phyloP scores from a whole-genome alignment of 2,888 invertebrate genomes.

The Hyposoter dolosus region DNA sequence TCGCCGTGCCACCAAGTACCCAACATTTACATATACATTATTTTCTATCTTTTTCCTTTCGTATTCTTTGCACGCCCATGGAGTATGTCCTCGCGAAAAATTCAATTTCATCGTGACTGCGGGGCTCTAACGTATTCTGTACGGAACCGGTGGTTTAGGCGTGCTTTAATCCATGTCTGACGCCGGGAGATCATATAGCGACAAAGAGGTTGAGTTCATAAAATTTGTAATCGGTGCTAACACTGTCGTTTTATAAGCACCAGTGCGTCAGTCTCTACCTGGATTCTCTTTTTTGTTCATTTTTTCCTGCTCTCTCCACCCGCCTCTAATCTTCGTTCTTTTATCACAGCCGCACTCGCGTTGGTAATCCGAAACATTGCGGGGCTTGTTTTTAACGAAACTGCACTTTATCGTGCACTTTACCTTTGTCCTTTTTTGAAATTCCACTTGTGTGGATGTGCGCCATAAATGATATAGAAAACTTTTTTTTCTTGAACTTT shows the following conservation, averaged over 20 bases:
- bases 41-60: constrained; percentile 10
- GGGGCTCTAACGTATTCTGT: constrained; percentile 41
- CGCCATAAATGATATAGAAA: background rate
- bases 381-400: background rate
- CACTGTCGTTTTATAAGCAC: constrained; percentile 41
- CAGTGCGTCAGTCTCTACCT: background rate
- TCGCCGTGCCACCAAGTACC: constrained; percentile 38
- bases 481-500: no score
- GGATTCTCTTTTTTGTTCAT: background rate
- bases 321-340: constrained; percentile 1
- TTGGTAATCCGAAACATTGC: constrained; percentile 22
- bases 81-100: constrained; percentile 69
- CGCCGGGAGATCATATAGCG: constrained; percentile 1
- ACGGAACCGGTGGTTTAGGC: constrained; percentile 30
- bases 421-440: background rate
- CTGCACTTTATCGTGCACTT: background rate
- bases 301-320: background rate
- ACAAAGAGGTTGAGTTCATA: constrained; percentile 25
- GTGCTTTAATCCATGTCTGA: constrained; percentile 36
- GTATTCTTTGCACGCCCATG: constrained; percentile 19
- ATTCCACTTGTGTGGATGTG: background rate
- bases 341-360: background rate
- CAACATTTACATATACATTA: constrained; percentile 20
- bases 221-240: constrained; percentile 58
- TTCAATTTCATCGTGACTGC: constrained; percentile 70